Evolutionary conservation across 2,888 invertebrate species (phyloP).

Genomic region (Anthrax anthrax): DNA sequence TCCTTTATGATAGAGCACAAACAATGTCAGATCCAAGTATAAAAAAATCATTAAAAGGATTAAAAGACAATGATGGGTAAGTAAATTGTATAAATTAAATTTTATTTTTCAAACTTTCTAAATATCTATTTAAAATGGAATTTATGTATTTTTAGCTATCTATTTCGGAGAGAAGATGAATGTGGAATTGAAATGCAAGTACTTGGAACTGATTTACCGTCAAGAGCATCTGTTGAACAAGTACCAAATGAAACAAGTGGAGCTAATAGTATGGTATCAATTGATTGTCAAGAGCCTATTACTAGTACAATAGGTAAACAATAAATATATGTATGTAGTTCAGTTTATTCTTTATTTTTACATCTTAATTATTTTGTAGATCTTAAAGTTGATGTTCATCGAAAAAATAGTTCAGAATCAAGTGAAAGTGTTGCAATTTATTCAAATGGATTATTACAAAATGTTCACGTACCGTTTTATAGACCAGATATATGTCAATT

Average conservation of each 20-base stretch:
- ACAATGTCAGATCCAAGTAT: conserved; percentile 42
- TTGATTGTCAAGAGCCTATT: conserved; percentile 35
- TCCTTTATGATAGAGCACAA: conserved; percentile 90
- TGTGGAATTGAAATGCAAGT: conserved; percentile 75
- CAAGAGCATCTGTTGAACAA: conserved; percentile 49
- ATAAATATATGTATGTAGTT: neutral
- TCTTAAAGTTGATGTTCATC: conserved; percentile 84
- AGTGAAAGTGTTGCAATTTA: conserved; percentile 54
- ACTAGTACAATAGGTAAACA: conserved; percentile 50
- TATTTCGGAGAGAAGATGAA: conserved; percentile 49
- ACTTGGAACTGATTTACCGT: conserved; percentile 42
- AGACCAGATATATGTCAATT: conserved; percentile 27
- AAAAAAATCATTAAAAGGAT: conserved; percentile 37
- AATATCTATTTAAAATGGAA: neutral
- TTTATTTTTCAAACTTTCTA: neutral
- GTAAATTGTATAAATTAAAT: neutral
- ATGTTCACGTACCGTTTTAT: conserved; percentile 29
- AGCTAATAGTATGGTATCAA: conserved; percentile 33
- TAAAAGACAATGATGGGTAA: conserved; percentile 34
- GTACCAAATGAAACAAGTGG: conserved; percentile 36
- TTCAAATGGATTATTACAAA: conserved; percentile 22
- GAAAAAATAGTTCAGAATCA: conserved; percentile 81
- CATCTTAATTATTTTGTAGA: conserved; percentile 37
- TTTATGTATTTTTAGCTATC: neutral
- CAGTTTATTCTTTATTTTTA: neutral